These are phyloP conservation scores for Thumatha senex DNA, from an alignment of 2,888 invertebrate species.

Conservation along the genomic window DNA sequence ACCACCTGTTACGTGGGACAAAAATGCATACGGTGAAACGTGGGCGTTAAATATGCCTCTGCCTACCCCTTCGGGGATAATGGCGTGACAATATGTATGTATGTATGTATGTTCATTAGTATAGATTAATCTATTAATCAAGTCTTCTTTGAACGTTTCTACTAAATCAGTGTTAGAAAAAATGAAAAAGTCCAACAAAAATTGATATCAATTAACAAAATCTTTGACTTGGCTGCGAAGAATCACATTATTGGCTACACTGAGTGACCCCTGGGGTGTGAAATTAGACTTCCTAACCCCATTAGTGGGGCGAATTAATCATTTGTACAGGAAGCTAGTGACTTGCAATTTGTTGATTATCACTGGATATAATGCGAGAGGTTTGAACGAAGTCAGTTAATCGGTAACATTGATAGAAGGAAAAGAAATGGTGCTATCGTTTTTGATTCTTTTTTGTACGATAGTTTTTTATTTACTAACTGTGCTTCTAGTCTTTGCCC, in stretches of 20 bases:
- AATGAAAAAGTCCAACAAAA: constrained; percentile 1
- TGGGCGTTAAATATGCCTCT: no score
- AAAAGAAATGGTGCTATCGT: background rate
- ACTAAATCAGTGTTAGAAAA: background rate
- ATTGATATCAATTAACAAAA: constrained; percentile 1
- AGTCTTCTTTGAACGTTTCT: no score
- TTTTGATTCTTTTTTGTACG: no score
- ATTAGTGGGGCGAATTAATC: constrained; percentile 32
- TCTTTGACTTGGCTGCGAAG: constrained; percentile 5
- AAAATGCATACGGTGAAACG: no score
- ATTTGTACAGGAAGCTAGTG: constrained; percentile 27
- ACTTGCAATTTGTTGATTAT: constrained; percentile 25
- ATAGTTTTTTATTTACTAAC: no score
- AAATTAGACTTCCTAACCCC: constrained; percentile 11
- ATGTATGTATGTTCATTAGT: no score
- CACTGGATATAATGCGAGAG: constrained; percentile 16
- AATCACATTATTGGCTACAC: constrained; percentile 7
- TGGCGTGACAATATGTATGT: no score
- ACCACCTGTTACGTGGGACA: no score
- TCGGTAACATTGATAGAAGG: constrained; percentile 15
- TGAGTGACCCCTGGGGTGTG: background rate
- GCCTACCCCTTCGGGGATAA: no score
- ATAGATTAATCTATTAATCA: no score
- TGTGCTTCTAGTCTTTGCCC: no score
- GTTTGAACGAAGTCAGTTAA: constrained; percentile 8